phyloP scores from a whole-genome alignment of 2,888 invertebrate species.

The Drosophila cyrtoloma region DNA sequence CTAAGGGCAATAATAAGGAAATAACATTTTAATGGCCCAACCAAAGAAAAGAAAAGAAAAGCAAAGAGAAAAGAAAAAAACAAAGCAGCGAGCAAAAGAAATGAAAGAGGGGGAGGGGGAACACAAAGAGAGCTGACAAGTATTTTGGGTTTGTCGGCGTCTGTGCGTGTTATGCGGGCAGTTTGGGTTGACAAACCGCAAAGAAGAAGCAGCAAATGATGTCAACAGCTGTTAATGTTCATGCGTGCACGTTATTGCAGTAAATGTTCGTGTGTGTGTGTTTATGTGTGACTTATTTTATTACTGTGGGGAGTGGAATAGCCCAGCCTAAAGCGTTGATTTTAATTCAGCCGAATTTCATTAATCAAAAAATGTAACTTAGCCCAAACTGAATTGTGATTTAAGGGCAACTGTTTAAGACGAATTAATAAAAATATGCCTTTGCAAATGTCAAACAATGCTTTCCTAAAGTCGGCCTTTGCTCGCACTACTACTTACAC shows the following conservation, averaged over 20 bases:
- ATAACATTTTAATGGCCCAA: constrained; percentile 77
- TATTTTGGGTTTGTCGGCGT: constrained; percentile 38
- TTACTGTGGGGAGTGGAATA: neutral
- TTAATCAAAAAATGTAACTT: neutral
- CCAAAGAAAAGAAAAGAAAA: constrained; percentile 30
- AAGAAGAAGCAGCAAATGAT: constrained; percentile 44
- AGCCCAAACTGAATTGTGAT: neutral
- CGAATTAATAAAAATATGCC: neutral
- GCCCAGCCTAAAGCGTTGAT: neutral
- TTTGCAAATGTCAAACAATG: neutral
- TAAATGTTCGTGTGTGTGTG: neutral
- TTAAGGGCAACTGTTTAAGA: neutral
- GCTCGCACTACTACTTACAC: too few species aligned
- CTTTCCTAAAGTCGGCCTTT: neutral
- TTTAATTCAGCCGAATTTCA: neutral
- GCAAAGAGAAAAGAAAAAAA: constrained; percentile 10
- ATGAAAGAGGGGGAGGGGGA: neutral
- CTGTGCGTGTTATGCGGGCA: constrained; percentile 12
- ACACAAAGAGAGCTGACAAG: constrained; percentile 35
- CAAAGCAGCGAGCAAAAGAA: constrained; percentile 5
- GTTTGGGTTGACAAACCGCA: constrained; percentile 45
- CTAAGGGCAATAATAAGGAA: constrained; percentile 80
- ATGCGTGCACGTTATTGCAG: constrained; percentile 47
- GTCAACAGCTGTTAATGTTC: constrained; percentile 55
- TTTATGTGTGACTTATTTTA: neutral